Evolutionary conservation across 2,113 vertebrate genomes (phyloP).

Genomic region (Dipodomys stephensi): DNA sequence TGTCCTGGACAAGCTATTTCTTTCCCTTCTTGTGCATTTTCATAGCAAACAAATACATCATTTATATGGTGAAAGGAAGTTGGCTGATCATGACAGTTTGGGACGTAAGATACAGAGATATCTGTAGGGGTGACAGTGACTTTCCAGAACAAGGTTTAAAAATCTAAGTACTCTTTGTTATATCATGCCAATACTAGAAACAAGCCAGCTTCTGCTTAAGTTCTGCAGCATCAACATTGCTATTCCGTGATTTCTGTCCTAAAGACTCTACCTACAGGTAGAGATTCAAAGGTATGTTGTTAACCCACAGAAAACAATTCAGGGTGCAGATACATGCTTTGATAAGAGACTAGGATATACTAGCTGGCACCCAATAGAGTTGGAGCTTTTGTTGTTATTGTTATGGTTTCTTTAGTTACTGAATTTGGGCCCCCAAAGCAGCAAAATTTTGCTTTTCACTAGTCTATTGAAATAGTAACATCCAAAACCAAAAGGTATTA

Average conservation of each 20-base stretch:
- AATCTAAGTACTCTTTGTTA: not conserved
- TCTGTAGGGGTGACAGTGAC: not conserved
- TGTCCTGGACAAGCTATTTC: constrained; percentile 63
- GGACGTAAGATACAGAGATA: not conserved
- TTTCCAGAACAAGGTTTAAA: not conserved
- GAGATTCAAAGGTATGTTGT: not conserved
- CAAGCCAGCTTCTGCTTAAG: not conserved
- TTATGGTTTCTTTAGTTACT: constrained; percentile 54
- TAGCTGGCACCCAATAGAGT: not conserved
- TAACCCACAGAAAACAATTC: not conserved
- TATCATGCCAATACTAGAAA: not conserved
- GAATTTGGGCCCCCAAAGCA: constrained; percentile 40
- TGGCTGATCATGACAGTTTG: too few species aligned
- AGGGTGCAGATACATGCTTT: constrained; percentile 17
- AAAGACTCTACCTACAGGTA: not conserved
- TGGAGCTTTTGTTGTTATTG: not conserved
- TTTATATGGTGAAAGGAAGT: constrained; percentile 25
- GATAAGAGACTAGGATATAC: not conserved
- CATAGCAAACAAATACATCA: constrained; percentile 27
- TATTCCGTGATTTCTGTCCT: not conserved
- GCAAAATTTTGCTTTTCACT: constrained; percentile 49
- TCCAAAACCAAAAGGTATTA: constrained; percentile 38
- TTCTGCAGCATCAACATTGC: not conserved
- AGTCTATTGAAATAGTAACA: constrained; percentile 54
- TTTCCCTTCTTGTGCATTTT: constrained; percentile 47